Evolutionary conservation across 2,888 invertebrate species (phyloP).

Genomic region (Eledona agricola): DNA sequence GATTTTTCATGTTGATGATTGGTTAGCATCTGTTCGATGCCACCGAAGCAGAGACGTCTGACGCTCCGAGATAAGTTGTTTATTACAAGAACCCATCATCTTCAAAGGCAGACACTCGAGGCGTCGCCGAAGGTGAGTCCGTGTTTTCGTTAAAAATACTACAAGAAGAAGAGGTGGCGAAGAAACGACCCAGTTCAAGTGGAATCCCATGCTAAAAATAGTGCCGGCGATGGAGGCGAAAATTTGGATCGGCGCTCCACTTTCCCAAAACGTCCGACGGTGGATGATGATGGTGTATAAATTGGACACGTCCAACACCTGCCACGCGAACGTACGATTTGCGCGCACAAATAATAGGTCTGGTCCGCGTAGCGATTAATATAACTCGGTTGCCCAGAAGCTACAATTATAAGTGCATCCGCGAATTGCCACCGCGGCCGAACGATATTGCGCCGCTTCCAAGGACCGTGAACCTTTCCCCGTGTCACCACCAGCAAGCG

Average conservation of each 20-base stretch:
- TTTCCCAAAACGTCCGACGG: background rate
- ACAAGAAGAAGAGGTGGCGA: conserved; percentile 11
- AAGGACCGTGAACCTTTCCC: conserved; percentile 17
- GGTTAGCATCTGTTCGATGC: too few relatives aligned
- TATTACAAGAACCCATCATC: too few relatives aligned
- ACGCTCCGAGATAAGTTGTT: too few relatives aligned
- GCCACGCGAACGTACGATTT: conserved; percentile 5
- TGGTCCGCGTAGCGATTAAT: conserved; percentile 29
- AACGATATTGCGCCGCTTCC: too few relatives aligned
- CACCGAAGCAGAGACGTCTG: too few relatives aligned
- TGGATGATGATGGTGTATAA: conserved; percentile 5
- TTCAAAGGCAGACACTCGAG: too few relatives aligned
- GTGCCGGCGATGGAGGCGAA: background rate
- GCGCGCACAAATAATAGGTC: conserved; percentile 29
- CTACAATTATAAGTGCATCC: conserved; percentile 25
- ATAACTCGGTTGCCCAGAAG: conserved; percentile 34
- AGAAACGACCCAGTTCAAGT: conserved; percentile 19
- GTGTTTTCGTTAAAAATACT: too few relatives aligned
- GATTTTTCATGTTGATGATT: too few relatives aligned
- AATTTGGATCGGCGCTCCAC: background rate
- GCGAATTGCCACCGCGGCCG: conserved; percentile 9
- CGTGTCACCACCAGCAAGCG: conserved; percentile 9
- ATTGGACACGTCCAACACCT: conserved; percentile 20
- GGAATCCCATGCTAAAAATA: conserved; percentile 22
- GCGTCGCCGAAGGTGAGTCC: too few relatives aligned